Conservation (phyloP, 37 sponge, comb jelly and placozoan genomes). For the Theonella swinhoei region DNA sequence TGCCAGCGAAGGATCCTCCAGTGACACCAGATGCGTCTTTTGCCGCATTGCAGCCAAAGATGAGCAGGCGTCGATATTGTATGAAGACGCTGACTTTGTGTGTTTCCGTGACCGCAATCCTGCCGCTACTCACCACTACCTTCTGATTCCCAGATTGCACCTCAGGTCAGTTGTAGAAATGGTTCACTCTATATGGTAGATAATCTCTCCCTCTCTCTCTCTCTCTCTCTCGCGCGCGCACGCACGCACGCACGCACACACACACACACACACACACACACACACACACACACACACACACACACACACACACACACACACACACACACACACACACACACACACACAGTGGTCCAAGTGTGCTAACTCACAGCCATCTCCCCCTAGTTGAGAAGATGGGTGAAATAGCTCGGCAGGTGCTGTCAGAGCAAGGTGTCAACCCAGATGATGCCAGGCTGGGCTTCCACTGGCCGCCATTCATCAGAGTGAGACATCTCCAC, state of each 20-base stretch:
- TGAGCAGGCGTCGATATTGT: constrained; percentile 36
- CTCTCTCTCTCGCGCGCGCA: no score
- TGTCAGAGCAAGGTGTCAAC: constrained; percentile 44
- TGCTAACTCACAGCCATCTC: constrained; percentile 27
- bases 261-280: no score
- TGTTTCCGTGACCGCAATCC: constrained; percentile 81
- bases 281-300: no score
- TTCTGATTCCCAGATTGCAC: constrained; percentile 67
- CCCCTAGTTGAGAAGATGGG: constrained; percentile 71
- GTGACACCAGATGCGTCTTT: constrained; percentile 70
- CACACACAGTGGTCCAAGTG: background rate
- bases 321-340: no score
- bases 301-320: no score
- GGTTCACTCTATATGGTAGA: no score
- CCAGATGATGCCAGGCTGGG: constrained; percentile 70
- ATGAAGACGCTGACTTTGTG: constrained; percentile 76
- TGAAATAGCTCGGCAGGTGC: constrained; percentile 57
- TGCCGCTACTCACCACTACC: constrained; percentile 74
- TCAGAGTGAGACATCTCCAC: constrained; percentile 77
- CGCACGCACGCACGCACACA: no score
- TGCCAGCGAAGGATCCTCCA: no score
- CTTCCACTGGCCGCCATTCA: constrained; percentile 93
- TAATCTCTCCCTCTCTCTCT: no score
- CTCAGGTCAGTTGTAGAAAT: background rate
- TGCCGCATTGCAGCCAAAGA: constrained; percentile 59